Evolutionary conservation across 2,113 vertebrate species (phyloP).

Genomic region (Bungarus multicinctus): DNA sequence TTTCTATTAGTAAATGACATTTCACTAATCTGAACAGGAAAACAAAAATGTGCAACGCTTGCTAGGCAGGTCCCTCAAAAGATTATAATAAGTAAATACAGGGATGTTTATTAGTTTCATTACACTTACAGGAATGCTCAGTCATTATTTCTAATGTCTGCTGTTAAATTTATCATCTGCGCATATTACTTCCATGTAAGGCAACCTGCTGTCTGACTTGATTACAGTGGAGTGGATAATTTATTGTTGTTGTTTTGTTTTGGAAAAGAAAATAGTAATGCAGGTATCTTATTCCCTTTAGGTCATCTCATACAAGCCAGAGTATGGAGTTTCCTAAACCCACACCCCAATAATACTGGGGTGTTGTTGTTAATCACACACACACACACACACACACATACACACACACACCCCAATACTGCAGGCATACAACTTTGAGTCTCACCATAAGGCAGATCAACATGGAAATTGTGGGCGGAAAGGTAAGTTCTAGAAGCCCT

Average conservation of each 20-base stretch:
- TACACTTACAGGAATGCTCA: not conserved
- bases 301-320: not conserved
- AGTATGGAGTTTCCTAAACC: too few species aligned
- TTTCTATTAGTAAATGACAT: not conserved
- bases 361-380: too few species aligned
- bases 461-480: too few species aligned
- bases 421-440: too few species aligned
- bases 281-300: not conserved
- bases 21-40: not conserved
- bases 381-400: too few species aligned
- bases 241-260: not conserved
- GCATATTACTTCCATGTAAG: not conserved
- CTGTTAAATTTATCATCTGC: constrained; percentile 20
- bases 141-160: not conserved
- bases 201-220: not conserved
- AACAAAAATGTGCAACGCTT: not conserved
- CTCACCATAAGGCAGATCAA: too few species aligned
- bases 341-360: too few species aligned
- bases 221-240: not conserved
- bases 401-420: too few species aligned
- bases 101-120: not conserved
- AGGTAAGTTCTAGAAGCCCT: too few species aligned
- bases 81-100: not conserved
- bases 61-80: not conserved
- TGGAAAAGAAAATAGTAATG: not conserved